These are phyloP conservation scores for Xanthorhoe spadicearia DNA, from an alignment of 2,888 invertebrate genomes.

Conservation along the genomic window DNA sequence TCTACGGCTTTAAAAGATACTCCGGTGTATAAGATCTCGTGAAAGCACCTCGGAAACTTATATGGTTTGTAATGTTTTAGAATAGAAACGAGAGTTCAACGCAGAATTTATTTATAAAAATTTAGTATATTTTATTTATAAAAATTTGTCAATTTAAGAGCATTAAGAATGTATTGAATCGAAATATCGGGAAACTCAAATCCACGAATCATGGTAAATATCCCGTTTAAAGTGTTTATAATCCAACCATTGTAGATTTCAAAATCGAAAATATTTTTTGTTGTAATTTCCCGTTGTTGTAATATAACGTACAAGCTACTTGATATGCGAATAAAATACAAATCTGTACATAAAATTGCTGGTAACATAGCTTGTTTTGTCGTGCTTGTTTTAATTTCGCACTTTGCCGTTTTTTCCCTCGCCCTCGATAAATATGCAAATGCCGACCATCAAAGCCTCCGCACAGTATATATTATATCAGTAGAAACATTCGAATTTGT, in stretches of 20 bases:
- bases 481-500: slow-evolving; percentile 9
- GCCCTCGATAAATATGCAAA: slow-evolving; percentile 37
- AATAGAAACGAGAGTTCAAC: not conserved
- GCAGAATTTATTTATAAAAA: too few relatives aligned
- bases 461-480: slow-evolving; percentile 5
- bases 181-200: too few relatives aligned
- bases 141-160: too few relatives aligned
- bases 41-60: slow-evolving; percentile 10
- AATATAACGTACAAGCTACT: too few relatives aligned
- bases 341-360: slow-evolving; percentile 1
- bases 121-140: too few relatives aligned
- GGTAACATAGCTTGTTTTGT: slow-evolving; percentile 17
- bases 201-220: too few relatives aligned
- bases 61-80: slow-evolving; percentile 5
- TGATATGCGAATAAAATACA: too few relatives aligned
- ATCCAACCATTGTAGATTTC: too few relatives aligned
- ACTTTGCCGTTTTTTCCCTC: slow-evolving; percentile 30
- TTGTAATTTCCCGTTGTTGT: too few relatives aligned
- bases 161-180: too few relatives aligned
- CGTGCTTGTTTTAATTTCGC: slow-evolving; percentile 30
- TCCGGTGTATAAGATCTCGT: slow-evolving; percentile 13
- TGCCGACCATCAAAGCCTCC: slow-evolving; percentile 31
- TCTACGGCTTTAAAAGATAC: slow-evolving; percentile 25
- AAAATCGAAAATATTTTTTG: too few relatives aligned
- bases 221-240: too few relatives aligned